Evolutionary conservation across 2,888 invertebrate species (phyloP), one percentile per base, ranked within the genome.

Genomic region (Sinodicranocentrus sp.): DNA sequence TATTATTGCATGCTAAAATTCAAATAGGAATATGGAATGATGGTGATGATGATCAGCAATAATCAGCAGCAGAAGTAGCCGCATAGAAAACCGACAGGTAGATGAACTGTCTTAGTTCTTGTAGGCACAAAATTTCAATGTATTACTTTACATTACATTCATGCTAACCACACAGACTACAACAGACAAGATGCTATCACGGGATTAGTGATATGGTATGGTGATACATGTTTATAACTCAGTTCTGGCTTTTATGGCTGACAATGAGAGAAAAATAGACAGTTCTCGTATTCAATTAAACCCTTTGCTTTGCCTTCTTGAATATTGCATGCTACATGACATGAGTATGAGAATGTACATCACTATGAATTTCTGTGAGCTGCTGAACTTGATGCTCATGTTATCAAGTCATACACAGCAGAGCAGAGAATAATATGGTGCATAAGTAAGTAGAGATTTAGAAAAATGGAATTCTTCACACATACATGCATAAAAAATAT

Each of bases 81-180:
- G 57, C 57, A 54, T 17, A 44, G 76, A 52, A 28, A 70, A 48
- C 59, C 59, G 44, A 70, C 78, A 78, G 78, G 78, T 78, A 78
- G 78, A 78, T 70, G 78, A 78, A 78, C 78, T 78, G 78, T 48
- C 19, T 52, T 71, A 10, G 26, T 39, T 57, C 15, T 28, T 19
- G 57, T 23, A 57, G 21, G 57, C 19, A 57, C 57, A n/a, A 57
- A 13, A 57, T 17, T 17, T 33, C 33, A 6, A 33, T 33, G n/a
- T 48, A 48, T 48, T 48, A 48, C 21, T 57, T 5, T 63, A 33
- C 63, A 63, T 63, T 23, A 57, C 57, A 57, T 57, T 19, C 57
- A 5, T n/a, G 57, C 23, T 19, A 10, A 57, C 57, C 21, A 57
- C n/a, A n/a, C n/a, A n/a, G n/a, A n/a, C n/a, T n/a, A n/a, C n/a